Base-by-base conservation (phyloP, 1,140 invertebrate genomes). In the Samia ricini region DNA sequence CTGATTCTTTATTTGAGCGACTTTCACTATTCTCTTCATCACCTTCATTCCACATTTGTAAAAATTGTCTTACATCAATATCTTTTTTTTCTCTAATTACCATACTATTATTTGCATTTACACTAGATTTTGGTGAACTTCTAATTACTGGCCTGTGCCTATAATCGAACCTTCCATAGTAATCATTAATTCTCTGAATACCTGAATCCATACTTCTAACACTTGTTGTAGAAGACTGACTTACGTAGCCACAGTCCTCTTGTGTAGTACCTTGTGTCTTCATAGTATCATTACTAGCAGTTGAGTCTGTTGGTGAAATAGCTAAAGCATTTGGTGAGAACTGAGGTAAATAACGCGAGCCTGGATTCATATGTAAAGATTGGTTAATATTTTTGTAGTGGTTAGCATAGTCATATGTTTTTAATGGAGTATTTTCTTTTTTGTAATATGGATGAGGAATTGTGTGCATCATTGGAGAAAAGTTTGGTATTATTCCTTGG, bases 21-120 rank as follows among this genome's bases (percentile, higher is more conserved):
- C 72, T 72, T 57, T 84, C 83, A 68, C 51, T 60, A 33, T 71
- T 69, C 72, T 91, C 89, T 63, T 91, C 89, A 74, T 89, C 88
- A 20, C 88, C 89, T 79, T 91, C 90, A 84, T 90, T 88, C 90
- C 89, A 91, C 81, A 85, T 90, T 90, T 89, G 81, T 33, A 91
- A 73, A 79, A 87, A 91, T 66, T 90, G 87, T 66, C 89, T 84
- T 0, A 91, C 78, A 85, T 90, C 69, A 66, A 90, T 76, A 65
- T 71, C 64, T 68, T 89, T 88, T 73, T 87, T 88, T 29, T 79
- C 75, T 70, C 79, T 82, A 51, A 71, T 64, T 60, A 26, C 72
- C 61, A 29, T 61, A 65, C 68, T 76, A 68, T 63, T 69, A 52
- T 55, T 66, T n/a, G 48, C 15, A 61, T 63, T 69, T 60, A 51